These are phyloP conservation scores for Burhinus bistriatus DNA, from an alignment of 2,113 vertebrate species.

Conservation along the genomic window DNA sequence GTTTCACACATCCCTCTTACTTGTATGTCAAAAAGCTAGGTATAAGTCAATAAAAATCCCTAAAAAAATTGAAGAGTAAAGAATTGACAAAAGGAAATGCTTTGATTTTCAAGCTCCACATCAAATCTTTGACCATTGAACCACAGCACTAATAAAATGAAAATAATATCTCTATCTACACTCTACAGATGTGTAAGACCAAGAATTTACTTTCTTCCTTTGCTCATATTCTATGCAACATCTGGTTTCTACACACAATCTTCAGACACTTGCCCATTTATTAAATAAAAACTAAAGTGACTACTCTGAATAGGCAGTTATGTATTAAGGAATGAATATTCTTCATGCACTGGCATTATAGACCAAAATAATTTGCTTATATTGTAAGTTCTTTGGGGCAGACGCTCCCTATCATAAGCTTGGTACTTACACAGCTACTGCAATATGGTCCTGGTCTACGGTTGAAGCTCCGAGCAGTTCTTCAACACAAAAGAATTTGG, in stretches of 20 bases:
- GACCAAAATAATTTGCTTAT: neutral
- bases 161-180: neutral
- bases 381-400: neutral
- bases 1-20: neutral
- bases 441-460: neutral
- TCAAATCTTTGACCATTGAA: neutral
- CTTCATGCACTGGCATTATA: neutral
- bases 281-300: neutral
- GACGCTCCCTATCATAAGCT: neutral
- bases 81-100: neutral
- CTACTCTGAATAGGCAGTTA: neutral
- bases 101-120: neutral
- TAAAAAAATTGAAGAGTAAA: neutral
- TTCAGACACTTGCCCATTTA: neutral
- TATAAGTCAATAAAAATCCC: neutral
- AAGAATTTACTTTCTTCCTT: neutral
- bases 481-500: too few relatives aligned
- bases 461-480: neutral
- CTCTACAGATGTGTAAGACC: neutral
- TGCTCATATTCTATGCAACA: neutral
- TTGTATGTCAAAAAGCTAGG: neutral
- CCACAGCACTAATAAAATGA: neutral
- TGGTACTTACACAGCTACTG: neutral
- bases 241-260: neutral
- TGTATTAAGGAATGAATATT: neutral